A percentile compares a stretch with the other conserved stretches of the same genome.
These are phyloP conservation scores for Tholera decimalis DNA, from an alignment of 2,888 invertebrate genomes.

Conservation along the genomic window DNA sequence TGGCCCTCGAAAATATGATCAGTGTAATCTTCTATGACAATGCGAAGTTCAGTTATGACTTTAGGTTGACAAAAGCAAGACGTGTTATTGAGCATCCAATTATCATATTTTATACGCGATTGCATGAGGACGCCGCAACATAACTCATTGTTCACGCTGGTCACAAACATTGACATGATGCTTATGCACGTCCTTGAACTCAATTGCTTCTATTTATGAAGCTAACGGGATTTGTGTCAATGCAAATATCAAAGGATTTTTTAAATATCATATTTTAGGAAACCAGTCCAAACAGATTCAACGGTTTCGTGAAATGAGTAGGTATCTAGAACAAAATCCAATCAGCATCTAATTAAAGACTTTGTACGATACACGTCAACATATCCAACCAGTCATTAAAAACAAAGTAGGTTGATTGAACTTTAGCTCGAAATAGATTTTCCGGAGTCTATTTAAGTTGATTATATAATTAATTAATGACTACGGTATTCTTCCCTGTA, in stretches of 20 bases:
- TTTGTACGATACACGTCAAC: slow-evolving; percentile 15
- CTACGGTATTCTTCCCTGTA: slow-evolving; percentile 71
- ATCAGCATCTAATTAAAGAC: slow-evolving; percentile 35
- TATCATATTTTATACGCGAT: slow-evolving; percentile 89
- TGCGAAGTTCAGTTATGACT: slow-evolving; percentile 50
- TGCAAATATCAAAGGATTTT: slow-evolving; percentile 76
- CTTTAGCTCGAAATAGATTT: slow-evolving; percentile 66
- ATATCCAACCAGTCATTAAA: slow-evolving; percentile 9
- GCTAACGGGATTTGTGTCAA: slow-evolving; percentile 89
- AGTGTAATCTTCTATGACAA: slow-evolving; percentile 27
- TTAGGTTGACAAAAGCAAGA: slow-evolving; percentile 70
- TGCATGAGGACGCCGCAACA: slow-evolving; percentile 87
- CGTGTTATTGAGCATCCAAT: slow-evolving; percentile 84
- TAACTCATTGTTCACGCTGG: slow-evolving; percentile 90
- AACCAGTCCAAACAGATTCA: background rate
- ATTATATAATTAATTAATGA: slow-evolving; percentile 72
- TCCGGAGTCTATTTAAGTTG: slow-evolving; percentile 73
- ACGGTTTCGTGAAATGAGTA: slow-evolving; percentile 13
- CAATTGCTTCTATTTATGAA: slow-evolving; percentile 88
- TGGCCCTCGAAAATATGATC: slow-evolving; percentile 44
- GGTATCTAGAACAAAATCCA: slow-evolving; percentile 21
- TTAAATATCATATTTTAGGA: slow-evolving; percentile 24
- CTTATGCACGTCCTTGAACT: slow-evolving; percentile 90
- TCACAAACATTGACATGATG: slow-evolving; percentile 86
- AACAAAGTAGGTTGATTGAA: slow-evolving; percentile 60